These are phyloP conservation scores for Manis pentadactyla DNA, from an alignment of 2,797 vertebrate genomes.

Conservation along the genomic window DNA sequence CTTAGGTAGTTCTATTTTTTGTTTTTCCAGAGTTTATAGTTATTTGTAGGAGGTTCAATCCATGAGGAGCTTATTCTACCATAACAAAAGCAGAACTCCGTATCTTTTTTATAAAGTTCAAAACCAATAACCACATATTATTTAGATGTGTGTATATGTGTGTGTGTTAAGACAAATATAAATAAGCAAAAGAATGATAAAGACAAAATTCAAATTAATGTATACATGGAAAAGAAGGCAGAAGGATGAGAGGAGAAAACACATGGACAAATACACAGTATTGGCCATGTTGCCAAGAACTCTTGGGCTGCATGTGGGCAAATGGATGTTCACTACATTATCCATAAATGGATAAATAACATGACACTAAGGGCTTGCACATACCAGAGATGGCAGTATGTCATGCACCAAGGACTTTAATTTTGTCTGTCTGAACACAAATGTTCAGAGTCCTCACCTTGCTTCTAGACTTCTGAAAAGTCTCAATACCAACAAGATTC, in stretches of 20 bases:
- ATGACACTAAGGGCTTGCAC: not conserved
- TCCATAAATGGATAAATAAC: not conserved
- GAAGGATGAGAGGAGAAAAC: not conserved
- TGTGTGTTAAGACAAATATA: not conserved
- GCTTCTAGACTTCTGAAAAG: not conserved
- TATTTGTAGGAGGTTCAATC: not conserved
- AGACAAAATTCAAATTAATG: slow-evolving; percentile 15
- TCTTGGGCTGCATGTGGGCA: not conserved
- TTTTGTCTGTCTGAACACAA: not conserved
- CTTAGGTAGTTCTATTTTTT: not conserved
- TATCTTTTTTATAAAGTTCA: not conserved
- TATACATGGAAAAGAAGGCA: not conserved
- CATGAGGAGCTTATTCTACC: not conserved
- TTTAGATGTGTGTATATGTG: not conserved
- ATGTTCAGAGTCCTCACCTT: not conserved
- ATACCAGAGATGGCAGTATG: not conserved
- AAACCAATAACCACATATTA: not conserved
- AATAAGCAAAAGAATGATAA: slow-evolving; percentile 6
- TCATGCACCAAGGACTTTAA: not conserved
- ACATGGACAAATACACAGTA: not conserved
- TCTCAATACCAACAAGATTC: not conserved
- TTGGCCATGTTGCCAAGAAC: not conserved
- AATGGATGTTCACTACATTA: not conserved
- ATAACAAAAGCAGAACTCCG: not conserved
- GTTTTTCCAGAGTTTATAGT: not conserved